Base-by-base conservation (phyloP, 2,113 vertebrate species). In the Oncorhynchus kisutch region DNA sequence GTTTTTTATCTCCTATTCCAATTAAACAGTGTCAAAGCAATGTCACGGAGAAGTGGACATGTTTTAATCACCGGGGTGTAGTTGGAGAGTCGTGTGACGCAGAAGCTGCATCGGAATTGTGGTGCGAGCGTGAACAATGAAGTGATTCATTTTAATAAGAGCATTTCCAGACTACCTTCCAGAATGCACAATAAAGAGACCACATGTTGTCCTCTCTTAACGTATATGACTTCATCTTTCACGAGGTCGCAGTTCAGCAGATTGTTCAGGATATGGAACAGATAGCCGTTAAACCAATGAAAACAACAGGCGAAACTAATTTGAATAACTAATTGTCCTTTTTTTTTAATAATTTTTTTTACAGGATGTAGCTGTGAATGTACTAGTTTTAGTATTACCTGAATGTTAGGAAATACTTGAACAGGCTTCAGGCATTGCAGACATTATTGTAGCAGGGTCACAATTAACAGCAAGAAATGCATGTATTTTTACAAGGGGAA, bases 191-290 rank as follows among this genome's bases (percentile, higher is more conserved):
- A 94, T 94, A 88, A 94, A 94, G 90, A 91, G 91, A 94, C 92
- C 90, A 92, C 92, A 93, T 93, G 93, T 87, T 11, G 57, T 66
- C 82, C 80, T 75, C 72, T 80, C 70, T 93, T 93, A 94, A 94
- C 95, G 92, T 93, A 9, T 92, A 93, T 92, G 13, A 86, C 85
- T 88, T 93, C 90, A 93, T 93, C 93, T 70, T 94, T 92, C 8
- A 11, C 0, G 9, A 45, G 85, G 91, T 88, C 90, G 92, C 88
- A 90, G 94, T 93, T 87, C 84, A 88, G 91, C 22, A 90, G 91
- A 94, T 92, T 92, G 88, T 88, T 92, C 93, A 92, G 92, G 92
- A 95, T 92, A 94, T 94, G 83, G 88, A 91, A 86, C 85, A 87
- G 65, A 93, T 92, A 72, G 77, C 29, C 6, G 6, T 60, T 71